Percentiles rank a stretch among this genome's conserved stretches.
Evolutionary conservation across 2,888 invertebrate species (phyloP).

Genomic region (Yponomeuta plumbellus): DNA sequence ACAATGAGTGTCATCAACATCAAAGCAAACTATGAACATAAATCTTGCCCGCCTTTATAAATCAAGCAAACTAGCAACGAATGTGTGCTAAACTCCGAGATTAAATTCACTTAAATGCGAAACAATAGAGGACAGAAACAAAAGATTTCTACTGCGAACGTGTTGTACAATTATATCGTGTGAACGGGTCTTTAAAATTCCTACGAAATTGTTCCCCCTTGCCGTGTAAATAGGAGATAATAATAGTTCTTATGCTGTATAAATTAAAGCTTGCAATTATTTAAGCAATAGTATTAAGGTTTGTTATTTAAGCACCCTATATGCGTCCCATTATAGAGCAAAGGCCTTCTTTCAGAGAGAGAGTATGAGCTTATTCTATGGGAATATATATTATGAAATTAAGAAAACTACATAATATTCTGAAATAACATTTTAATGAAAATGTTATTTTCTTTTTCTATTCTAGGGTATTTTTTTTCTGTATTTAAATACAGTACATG

Average conservation of each 20-base stretch:
- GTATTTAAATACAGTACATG: too few species aligned
- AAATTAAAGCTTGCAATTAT: not conserved
- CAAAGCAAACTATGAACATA: not conserved
- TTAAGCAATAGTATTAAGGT: not conserved
- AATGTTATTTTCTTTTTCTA: too few species aligned
- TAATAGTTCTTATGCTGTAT: not conserved
- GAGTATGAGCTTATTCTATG: too few species aligned
- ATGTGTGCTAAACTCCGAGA: not conserved
- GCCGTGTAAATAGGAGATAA: not conserved
- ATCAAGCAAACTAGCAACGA: not conserved
- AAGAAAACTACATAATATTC: too few species aligned
- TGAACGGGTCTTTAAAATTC: not conserved
- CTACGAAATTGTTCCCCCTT: not conserved
- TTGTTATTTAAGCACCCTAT: too few species aligned
- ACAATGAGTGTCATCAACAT: not conserved
- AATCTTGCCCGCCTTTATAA: not conserved
- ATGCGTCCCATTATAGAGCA: too few species aligned
- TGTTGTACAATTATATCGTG: constrained; percentile 5
- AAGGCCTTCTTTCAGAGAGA: too few species aligned
- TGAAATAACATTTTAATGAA: too few species aligned
- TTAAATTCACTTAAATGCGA: constrained; percentile 4
- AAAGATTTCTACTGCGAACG: constrained; percentile 6
- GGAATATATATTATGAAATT: too few species aligned
- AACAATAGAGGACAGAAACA: constrained; percentile 5
- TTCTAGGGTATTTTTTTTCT: too few species aligned